Evolutionary conservation across 2,797 vertebrate species (phyloP), one percentile per base, ranked within the genome.

Genomic region (Typhlichthys subterraneus): DNA sequence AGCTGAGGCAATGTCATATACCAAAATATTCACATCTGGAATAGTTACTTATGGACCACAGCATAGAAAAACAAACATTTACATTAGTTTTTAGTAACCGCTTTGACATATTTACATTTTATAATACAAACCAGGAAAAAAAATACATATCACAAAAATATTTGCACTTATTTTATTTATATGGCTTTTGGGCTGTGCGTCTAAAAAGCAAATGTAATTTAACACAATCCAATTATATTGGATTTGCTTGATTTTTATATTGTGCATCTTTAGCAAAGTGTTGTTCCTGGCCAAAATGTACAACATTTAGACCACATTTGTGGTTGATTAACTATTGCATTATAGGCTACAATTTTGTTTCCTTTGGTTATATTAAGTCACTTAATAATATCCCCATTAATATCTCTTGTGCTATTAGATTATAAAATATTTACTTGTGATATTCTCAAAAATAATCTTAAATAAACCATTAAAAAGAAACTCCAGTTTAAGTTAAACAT

Each of bases 151-250:
- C 71, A 84, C 75, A 82, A 83, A 89, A 86, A 89, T 82, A 82
- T 64, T 61, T 78, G 69, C 45, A 64, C 53, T 75, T 68, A 60
- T 54, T 75, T 79, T 77, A 69, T 61, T 73, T 82, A 56, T 87
- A 91, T 93, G 91, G 90, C 90, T 93, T 91, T 79, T 80, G 71
- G 77, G 81, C 70, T 84, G 79, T 85, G 81, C 79, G 75, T 72
- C 81, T 77, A 61, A 62, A 23, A 79, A 74, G 76, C 77, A 62
- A 80, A 78, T 79, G 61, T 67, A 59, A 72, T 45, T 23, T 57
- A 47, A 67, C 31, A 65, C 55, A 61, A 13, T 38, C 33, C 67
- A 74, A 68, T 66, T 54, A 76, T 60, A 67, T 56, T 63, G 53
- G 67, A 70, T 70, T 76, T 73, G 59, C 73, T 53, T 61, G 50